Percentiles rank a stretch among this genome's conserved stretches.
Evolutionary conservation across 35 echinoderm and acorn worm genomes (phyloP).

Genomic region (Hemicentrotus pulcherrimus): DNA sequence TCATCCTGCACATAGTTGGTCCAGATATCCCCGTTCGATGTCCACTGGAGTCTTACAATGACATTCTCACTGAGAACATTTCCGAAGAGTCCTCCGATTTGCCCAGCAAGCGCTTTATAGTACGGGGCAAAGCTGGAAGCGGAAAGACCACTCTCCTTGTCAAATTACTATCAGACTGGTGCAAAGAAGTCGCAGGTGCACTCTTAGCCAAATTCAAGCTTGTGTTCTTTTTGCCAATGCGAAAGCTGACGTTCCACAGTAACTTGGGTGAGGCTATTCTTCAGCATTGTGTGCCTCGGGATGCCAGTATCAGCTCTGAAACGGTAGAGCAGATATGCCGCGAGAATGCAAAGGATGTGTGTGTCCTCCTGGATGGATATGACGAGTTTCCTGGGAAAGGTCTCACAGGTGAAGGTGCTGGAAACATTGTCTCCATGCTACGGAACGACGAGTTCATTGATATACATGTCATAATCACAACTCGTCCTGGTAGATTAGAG

Average conservation of each 20-base stretch:
- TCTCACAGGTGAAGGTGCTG: conserved; percentile 21
- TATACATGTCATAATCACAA: conserved; percentile 52
- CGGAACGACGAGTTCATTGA: conserved; percentile 32
- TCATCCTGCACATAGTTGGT: conserved; percentile 32
- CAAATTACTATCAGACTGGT: conserved; percentile 63
- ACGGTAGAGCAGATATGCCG: conserved; percentile 28
- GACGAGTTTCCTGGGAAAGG: conserved; percentile 66
- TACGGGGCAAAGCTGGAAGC: conserved; percentile 53
- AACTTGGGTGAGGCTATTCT: conserved; percentile 61
- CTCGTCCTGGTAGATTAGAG: conserved; percentile 46
- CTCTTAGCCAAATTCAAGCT: conserved; percentile 28
- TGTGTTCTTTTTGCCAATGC: conserved; percentile 60
- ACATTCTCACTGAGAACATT: conserved; percentile 36
- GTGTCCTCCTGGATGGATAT: conserved; percentile 61
- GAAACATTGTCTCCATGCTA: conserved; percentile 53
- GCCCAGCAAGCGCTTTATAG: conserved; percentile 14
- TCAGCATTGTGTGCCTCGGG: conserved; percentile 53
- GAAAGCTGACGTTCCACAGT: conserved; percentile 35
- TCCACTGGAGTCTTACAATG: conserved; percentile 35
- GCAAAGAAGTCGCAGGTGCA: conserved; percentile 16
- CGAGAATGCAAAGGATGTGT: conserved; percentile 47
- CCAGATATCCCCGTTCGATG: conserved; percentile 28
- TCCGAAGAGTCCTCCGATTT: background rate
- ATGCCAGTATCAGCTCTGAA: conserved; percentile 30
- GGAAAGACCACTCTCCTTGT: conserved; percentile 64